Evolutionary conservation across 2,888 invertebrate species (phyloP).

Genomic region (Selenia dentaria): DNA sequence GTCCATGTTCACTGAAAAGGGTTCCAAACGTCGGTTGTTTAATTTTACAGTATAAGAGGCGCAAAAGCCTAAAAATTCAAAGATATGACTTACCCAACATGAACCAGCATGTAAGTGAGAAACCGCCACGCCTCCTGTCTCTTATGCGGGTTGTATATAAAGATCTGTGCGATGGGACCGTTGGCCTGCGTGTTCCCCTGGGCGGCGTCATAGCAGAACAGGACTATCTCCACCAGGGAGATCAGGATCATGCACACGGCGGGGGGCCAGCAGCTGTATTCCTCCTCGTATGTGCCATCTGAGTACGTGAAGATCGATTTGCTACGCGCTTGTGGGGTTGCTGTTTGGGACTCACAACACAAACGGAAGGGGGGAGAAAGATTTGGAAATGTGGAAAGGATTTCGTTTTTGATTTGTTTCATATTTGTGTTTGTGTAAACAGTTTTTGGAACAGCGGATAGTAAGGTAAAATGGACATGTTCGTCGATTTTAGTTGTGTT

Average conservation of each 20-base stretch:
- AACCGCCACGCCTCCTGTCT: constrained; percentile 97
- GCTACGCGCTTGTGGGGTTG: constrained; percentile 49
- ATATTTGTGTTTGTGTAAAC: too few relatives aligned
- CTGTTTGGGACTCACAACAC: constrained; percentile 25
- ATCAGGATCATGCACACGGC: constrained; percentile 96
- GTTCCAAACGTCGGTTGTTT: too few relatives aligned
- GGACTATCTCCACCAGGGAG: constrained; percentile 93
- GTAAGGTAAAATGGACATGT: too few relatives aligned
- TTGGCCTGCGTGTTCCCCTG: constrained; percentile 78
- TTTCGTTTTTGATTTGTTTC: neutral
- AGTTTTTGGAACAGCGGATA: too few relatives aligned
- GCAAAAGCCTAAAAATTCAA: too few relatives aligned
- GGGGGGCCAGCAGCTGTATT: constrained; percentile 97
- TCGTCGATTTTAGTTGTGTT: too few relatives aligned
- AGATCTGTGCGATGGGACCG: constrained; percentile 91
- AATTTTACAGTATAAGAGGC: too few relatives aligned
- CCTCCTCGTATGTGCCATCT: constrained; percentile 94
- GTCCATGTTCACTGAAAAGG: too few relatives aligned
- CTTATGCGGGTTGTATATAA: constrained; percentile 95
- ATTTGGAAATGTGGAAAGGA: constrained; percentile 7
- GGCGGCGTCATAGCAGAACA: constrained; percentile 85
- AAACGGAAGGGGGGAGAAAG: constrained; percentile 11
- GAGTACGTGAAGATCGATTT: constrained; percentile 70
- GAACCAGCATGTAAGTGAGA: constrained; percentile 97
- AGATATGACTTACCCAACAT: constrained; percentile 95